Evolutionary conservation across 2,113 vertebrate species (phyloP), one percentile per base, ranked within the genome.

Genomic region (Danionella cerebrum): DNA sequence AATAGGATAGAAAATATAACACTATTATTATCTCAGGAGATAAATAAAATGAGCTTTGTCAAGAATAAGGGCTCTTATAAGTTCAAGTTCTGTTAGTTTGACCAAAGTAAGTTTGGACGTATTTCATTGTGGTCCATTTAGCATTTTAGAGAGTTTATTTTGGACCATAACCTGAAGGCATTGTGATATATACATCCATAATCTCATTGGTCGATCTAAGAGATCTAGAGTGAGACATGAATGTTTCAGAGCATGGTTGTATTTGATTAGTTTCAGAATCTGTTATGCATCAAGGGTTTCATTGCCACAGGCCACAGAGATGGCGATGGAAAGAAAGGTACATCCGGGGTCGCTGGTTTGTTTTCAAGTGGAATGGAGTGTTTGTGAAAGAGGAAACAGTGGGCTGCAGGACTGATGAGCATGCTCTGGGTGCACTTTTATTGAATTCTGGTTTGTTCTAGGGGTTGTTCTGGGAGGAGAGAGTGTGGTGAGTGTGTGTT

Each of bases 401-500:
- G 38, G 74, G 55, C 52, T 33, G 58, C 64, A 66, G 65, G 47
- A 64, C 50, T 59, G 47, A 70, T 69, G 54, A 13, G 11, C 31
- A 44, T 63, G 70, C 42, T 13, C 14, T 67, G 65, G 48, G 55
- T 71, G 57, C 67, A 24, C 53, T 65, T 53, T 27, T 67, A 22
- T 69, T 60, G 38, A 44, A 50, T 48, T 72, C 54, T 64, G 54
- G 51, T 62, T 38, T 39, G 65, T 53, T 70, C 69, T 31, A 24
- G n/a, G n/a, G n/a, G n/a, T n/a, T 29, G 51, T 53, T 38, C 19
- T 22, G 52, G 42, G 52, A 48, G 70, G 29, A 70, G 48, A 48
- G 47, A 66, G 41, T 59, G 48, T 47, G 51, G 62, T 64, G 44
- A 72, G 63, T 55, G 67, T 78, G 76, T 76, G 70, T 73, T 29